Percentiles rank a stretch among this genome's conserved stretches.
These are phyloP conservation scores for Slavum lentiscoides DNA, from an alignment of 2,888 invertebrate genomes.

Conservation along the genomic window DNA sequence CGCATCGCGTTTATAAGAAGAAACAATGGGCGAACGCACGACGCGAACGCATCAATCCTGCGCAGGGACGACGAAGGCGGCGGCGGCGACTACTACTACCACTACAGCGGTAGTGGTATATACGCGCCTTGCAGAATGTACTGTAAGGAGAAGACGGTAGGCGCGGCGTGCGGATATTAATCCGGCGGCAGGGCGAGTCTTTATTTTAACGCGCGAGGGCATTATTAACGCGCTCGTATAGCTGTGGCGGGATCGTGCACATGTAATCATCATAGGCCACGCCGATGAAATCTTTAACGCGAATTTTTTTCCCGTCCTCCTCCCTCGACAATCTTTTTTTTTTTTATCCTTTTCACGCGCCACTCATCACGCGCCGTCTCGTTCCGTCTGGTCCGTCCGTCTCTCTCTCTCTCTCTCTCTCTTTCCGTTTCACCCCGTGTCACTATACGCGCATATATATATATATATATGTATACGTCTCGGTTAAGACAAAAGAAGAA, in stretches of 20 bases:
- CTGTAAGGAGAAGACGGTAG: constrained; percentile 31
- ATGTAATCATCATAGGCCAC: constrained; percentile 39
- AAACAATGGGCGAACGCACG: constrained; percentile 14
- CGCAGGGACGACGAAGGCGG: background rate
- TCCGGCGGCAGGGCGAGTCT: constrained; percentile 19
- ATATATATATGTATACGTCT: too few species aligned
- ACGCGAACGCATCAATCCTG: background rate
- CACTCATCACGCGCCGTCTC: background rate
- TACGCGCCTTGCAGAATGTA: background rate
- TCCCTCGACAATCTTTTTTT: too few species aligned
- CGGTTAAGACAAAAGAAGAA: constrained; percentile 50
- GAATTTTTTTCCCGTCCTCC: constrained; percentile 36
- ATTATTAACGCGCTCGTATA: constrained; percentile 43
- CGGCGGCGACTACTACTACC: background rate
- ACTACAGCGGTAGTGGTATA: too few species aligned
- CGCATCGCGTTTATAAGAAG: constrained; percentile 6
- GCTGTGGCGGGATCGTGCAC: background rate
- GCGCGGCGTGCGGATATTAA: constrained; percentile 36
- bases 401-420: background rate
- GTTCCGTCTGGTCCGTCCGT: background rate
- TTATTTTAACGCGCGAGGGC: constrained; percentile 50
- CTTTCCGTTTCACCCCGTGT: constrained; percentile 10
- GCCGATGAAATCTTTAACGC: constrained; percentile 50
- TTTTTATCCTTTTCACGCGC: background rate
- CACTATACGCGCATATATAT: background rate